These are phyloP conservation scores for Theonella swinhoei DNA, from an alignment of 37 sponge, comb jelly and placozoan genomes.

Conservation along the genomic window DNA sequence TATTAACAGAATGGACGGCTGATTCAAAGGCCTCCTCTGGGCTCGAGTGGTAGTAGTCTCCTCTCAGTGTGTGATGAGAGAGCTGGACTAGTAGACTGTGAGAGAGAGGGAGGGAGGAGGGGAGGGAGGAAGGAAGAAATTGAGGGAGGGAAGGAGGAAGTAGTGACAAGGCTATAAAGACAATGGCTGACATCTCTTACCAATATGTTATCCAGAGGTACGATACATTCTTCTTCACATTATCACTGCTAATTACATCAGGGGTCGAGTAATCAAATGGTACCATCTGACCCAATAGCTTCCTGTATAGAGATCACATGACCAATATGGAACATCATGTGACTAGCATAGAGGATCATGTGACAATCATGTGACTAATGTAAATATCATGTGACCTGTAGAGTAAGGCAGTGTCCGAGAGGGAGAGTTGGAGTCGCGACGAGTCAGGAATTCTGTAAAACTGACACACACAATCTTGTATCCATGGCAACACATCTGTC, in stretches of 20 bases:
- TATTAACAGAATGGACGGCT: constrained; percentile 36
- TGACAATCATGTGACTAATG: neutral
- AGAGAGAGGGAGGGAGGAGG: neutral
- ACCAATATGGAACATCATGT: no score
- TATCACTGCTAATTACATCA: neutral
- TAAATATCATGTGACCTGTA: constrained; percentile 14
- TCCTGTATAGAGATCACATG: constrained; percentile 30
- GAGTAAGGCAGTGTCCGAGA: neutral
- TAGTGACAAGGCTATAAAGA: neutral
- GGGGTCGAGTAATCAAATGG: constrained; percentile 28
- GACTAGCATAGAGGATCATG: neutral
- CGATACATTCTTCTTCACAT: neutral
- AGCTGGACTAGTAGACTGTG: constrained; percentile 48
- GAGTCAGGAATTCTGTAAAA: neutral
- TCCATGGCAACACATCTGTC: constrained; percentile 20
- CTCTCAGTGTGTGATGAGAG: neutral
- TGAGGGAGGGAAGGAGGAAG: neutral
- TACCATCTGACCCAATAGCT: constrained; percentile 46
- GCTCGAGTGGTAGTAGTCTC: constrained; percentile 8
- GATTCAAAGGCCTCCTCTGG: constrained; percentile 54
- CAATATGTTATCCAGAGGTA: constrained; percentile 56
- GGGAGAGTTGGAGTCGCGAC: neutral
- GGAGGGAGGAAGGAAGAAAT: neutral
- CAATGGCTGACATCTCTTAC: neutral
- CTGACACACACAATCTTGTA: constrained; percentile 14